Percentiles rank a stretch among this genome's conserved stretches.
Conservation (phyloP, 2,888 invertebrate species). For the Melanophora roralis region DNA sequence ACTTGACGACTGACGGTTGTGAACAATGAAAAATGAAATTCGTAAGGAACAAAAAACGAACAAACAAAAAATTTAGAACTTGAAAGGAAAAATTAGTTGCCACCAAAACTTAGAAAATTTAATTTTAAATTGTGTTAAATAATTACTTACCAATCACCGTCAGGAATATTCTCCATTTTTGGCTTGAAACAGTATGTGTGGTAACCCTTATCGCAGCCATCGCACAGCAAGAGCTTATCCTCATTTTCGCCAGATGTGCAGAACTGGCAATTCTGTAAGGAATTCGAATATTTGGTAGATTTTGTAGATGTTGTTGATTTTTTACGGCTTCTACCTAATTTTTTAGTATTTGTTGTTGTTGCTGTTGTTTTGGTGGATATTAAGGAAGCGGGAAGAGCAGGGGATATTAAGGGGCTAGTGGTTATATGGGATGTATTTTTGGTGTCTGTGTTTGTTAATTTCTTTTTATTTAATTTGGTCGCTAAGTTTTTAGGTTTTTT, state of each 20-base stretch:
- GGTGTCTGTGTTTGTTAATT: slow-evolving; percentile 31
- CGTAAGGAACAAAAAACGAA: slow-evolving; percentile 1
- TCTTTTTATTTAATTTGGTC: slow-evolving; percentile 33
- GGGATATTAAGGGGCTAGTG: slow-evolving; percentile 23
- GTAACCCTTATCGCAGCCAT: slow-evolving; percentile 98
- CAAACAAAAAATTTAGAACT: background rate
- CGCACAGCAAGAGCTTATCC: slow-evolving; percentile 94
- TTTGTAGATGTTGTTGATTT: slow-evolving; percentile 71
- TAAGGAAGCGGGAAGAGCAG: slow-evolving; percentile 60
- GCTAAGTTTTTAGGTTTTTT: slow-evolving; percentile 34
- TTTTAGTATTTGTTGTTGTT: slow-evolving; percentile 64
- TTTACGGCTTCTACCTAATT: slow-evolving; percentile 66
- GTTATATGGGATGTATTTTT: slow-evolving; percentile 56
- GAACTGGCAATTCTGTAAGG: slow-evolving; percentile 95
- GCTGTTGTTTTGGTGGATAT: slow-evolving; percentile 63
- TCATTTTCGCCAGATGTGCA: slow-evolving; percentile 98
- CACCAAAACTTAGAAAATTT: slow-evolving; percentile 49
- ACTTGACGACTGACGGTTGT: no score
- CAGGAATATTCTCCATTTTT: slow-evolving; percentile 96
- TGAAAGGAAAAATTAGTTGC: slow-evolving; percentile 42
- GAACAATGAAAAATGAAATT: slow-evolving; percentile 3
- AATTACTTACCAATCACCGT: slow-evolving; percentile 92
- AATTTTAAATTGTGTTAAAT: background rate
- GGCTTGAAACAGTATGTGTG: slow-evolving; percentile 99
- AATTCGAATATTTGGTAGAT: slow-evolving; percentile 73